Percentiles rank a stretch among this genome's conserved stretches.
Evolutionary conservation across 1,140 invertebrate genomes (phyloP).

Genomic region (Eupristina koningsbergeri): DNA sequence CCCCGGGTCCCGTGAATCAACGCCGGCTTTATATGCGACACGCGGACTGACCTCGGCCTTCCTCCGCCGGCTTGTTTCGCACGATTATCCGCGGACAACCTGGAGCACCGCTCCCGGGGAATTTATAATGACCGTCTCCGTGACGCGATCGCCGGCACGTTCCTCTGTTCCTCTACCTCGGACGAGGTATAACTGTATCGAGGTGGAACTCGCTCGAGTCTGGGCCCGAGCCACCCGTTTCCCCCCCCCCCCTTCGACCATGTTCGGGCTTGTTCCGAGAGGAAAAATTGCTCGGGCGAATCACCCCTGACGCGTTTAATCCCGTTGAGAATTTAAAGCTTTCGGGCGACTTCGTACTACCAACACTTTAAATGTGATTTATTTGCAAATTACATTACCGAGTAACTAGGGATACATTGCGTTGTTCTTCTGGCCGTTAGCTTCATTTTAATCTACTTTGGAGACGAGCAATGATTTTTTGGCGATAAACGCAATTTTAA

Average conservation of each 20-base stretch:
- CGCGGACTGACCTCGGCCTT: conserved; percentile 67
- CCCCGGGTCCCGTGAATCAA: conserved; percentile 50
- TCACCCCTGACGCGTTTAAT: neutral
- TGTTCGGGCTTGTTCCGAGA: no score
- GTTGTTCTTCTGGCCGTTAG: neutral
- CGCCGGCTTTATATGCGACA: conserved; percentile 61
- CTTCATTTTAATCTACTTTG: neutral
- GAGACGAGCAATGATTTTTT: neutral
- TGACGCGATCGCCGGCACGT: no score
- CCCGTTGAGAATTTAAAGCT: neutral
- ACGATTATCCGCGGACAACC: no score
- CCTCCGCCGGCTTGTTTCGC: conserved; percentile 57
- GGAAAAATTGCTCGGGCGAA: no score
- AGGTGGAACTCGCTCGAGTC: neutral
- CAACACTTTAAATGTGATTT: neutral
- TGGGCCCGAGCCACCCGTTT: no score
- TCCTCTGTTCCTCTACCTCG: no score
- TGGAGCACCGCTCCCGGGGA: no score
- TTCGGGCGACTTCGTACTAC: neutral
- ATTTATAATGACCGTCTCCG: no score
- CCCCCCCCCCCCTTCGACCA: no score
- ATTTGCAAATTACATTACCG: neutral
- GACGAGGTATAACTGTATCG: no score
- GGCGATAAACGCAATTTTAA: neutral
- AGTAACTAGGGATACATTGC: neutral